Evolutionary conservation across 1,140 invertebrate genomes (phyloP).

Genomic region (Drosophila rufa): DNA sequence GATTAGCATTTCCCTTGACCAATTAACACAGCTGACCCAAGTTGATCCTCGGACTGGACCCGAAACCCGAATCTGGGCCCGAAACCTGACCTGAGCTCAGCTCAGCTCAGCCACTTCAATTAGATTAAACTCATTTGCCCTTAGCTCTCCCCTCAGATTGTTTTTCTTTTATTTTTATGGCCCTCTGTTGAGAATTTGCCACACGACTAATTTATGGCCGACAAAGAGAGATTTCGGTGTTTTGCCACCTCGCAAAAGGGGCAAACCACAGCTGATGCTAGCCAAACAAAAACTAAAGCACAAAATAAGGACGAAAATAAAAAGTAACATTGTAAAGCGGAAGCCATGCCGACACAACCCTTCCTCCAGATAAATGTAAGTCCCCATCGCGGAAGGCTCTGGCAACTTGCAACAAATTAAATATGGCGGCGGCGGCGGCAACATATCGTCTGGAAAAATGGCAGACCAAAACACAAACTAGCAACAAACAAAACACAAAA

Average conservation of each 20-base stretch:
- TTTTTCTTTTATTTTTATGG: constrained; percentile 24
- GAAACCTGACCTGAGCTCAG: constrained; percentile 33
- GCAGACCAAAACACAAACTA: constrained; percentile 78
- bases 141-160: constrained; percentile 16
- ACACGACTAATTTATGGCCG: constrained; percentile 70
- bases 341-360: constrained; percentile 39
- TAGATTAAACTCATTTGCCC: constrained; percentile 70
- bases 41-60: constrained; percentile 15
- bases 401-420: constrained; percentile 76
- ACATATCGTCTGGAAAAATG: constrained; percentile 81
- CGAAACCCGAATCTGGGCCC: constrained; percentile 24
- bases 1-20: constrained; percentile 46
- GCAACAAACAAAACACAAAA: constrained; percentile 29
- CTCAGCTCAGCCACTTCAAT: constrained; percentile 63
- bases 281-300: neutral
- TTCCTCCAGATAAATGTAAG: neutral
- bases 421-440: constrained; percentile 68
- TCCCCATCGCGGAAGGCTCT: constrained; percentile 2
- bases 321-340: constrained; percentile 47
- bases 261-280: constrained; percentile 33
- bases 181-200: constrained; percentile 58
- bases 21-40: constrained; percentile 59
- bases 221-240: constrained; percentile 59
- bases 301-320: neutral
- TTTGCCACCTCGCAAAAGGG: constrained; percentile 39